phyloP scores from a whole-genome alignment of 2,797 vertebrate genomes.

The Enteromius fasciolatus region DNA sequence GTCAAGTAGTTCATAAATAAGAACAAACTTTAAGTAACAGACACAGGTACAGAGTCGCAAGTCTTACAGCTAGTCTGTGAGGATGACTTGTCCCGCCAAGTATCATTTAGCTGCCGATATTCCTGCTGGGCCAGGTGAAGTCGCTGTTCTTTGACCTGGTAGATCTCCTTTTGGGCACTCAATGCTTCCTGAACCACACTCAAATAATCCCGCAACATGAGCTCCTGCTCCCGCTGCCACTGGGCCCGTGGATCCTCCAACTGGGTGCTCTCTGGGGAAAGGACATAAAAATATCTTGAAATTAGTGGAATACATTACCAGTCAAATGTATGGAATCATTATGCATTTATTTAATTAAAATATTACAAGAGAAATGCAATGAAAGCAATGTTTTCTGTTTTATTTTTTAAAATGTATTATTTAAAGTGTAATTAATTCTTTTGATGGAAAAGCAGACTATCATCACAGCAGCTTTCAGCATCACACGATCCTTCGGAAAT shows the following conservation, averaged over 20 bases:
- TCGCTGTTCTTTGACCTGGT: slow-evolving; percentile 95
- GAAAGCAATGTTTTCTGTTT: not conserved
- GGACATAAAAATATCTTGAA: not conserved
- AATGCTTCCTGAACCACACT: slow-evolving; percentile 90
- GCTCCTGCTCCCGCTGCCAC: slow-evolving; percentile 94
- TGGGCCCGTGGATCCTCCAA: slow-evolving; percentile 95
- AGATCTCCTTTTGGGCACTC: slow-evolving; percentile 93
- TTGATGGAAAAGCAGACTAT: not conserved
- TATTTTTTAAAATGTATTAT: not conserved
- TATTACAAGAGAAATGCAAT: not conserved
- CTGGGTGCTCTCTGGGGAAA: slow-evolving; percentile 90
- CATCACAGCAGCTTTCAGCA: not conserved
- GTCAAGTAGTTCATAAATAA: not conserved
- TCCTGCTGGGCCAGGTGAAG: slow-evolving; percentile 93
- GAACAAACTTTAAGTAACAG: not conserved
- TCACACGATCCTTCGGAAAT: slow-evolving; percentile 1
- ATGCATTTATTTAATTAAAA: not conserved
- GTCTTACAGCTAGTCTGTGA: slow-evolving; percentile 96
- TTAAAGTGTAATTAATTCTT: not conserved
- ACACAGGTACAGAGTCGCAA: not conserved
- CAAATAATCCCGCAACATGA: slow-evolving; percentile 95
- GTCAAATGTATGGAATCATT: not conserved
- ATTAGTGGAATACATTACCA: not conserved
- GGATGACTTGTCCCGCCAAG: slow-evolving; percentile 92
- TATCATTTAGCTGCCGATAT: slow-evolving; percentile 89